Evolutionary conservation across 1,140 invertebrate genomes (phyloP).

Genomic region (Argopecten irradians): DNA sequence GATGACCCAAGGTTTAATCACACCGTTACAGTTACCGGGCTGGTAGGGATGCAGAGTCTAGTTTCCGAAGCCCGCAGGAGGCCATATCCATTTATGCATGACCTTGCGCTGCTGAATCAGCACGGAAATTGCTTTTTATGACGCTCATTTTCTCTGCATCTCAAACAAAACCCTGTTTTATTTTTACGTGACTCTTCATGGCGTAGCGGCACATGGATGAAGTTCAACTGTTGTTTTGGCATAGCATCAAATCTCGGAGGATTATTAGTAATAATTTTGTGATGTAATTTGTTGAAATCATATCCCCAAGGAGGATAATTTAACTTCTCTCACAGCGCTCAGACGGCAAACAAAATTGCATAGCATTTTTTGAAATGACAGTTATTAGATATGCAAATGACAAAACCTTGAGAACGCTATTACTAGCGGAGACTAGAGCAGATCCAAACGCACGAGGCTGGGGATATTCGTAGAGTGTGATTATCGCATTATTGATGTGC

Average conservation of each 20-base stretch:
- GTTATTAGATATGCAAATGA: constrained; percentile 12
- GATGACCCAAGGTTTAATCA: neutral
- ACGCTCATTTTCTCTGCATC: constrained; percentile 14
- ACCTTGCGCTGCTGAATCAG: neutral
- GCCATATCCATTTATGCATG: constrained; percentile 6
- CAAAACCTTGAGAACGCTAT: neutral
- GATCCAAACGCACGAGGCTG: neutral
- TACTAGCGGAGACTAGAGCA: constrained; percentile 13
- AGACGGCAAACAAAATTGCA: constrained; percentile 21
- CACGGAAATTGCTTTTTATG: constrained; percentile 17
- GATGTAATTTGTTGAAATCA: constrained; percentile 23
- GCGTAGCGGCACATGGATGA: neutral
- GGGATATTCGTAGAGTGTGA: neutral
- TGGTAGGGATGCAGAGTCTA: neutral
- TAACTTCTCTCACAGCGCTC: constrained; percentile 12
- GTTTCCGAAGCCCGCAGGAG: neutral
- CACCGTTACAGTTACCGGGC: neutral
- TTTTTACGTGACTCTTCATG: constrained; percentile 9
- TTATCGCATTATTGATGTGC: neutral
- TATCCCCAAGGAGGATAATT: neutral
- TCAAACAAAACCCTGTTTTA: neutral
- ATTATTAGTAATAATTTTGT: constrained; percentile 24
- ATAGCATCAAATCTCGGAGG: constrained; percentile 6
- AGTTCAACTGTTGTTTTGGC: constrained; percentile 16
- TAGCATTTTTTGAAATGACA: constrained; percentile 18